A percentile compares a stretch with the other conserved stretches of the same genome.
These are phyloP conservation scores for Manis pentadactyla DNA, from an alignment of 2,797 vertebrate species.

Conservation along the genomic window DNA sequence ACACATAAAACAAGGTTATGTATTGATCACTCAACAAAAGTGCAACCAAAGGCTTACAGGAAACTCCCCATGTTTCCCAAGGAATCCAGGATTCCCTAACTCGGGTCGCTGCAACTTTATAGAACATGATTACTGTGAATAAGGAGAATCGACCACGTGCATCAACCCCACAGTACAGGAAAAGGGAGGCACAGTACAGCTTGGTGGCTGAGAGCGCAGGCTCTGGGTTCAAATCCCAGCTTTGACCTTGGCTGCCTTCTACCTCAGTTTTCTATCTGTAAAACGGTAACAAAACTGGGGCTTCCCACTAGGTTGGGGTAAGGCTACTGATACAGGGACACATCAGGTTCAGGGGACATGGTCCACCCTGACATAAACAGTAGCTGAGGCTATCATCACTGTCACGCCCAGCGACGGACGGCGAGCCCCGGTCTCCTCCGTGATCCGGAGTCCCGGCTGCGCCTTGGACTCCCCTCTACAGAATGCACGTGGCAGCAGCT, in stretches of 20 bases:
- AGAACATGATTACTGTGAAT: accelerated
- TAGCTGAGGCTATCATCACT: neutral
- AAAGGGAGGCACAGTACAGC: neutral
- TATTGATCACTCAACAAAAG: neutral
- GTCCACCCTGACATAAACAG: accelerated
- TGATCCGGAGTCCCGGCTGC: no score
- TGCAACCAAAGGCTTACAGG: neutral
- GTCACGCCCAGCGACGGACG: accelerated
- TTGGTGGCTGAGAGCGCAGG: neutral
- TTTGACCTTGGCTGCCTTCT: neutral
- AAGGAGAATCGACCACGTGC: neutral
- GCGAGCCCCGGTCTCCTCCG: accelerated
- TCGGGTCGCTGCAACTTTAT: accelerated
- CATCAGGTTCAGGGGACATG: accelerated
- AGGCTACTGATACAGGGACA: accelerated
- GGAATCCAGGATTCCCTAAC: neutral
- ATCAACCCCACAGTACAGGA: neutral
- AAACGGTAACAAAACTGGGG: neutral
- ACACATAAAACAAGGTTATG: neutral
- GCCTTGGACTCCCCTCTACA: neutral
- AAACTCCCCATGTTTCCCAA: accelerated
- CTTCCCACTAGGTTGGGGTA: neutral
- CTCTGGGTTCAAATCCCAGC: neutral
- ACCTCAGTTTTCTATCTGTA: neutral
- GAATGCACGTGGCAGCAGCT: neutral